Evolutionary conservation across 2,113 vertebrate species (phyloP).

Genomic region (Dunckerocampus dactyliophorus): DNA sequence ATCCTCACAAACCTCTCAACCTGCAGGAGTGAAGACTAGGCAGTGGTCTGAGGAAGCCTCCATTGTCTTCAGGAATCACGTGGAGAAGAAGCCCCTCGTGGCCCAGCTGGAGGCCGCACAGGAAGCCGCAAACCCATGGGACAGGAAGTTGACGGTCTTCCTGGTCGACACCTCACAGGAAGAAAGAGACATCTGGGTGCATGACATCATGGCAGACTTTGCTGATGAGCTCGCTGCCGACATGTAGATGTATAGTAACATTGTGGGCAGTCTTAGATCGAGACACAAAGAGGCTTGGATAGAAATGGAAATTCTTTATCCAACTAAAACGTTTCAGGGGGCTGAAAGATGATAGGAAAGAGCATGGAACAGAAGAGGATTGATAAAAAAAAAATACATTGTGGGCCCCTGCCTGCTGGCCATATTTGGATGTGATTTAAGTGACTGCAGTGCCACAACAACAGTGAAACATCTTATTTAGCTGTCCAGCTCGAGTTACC

Average conservation of each 20-base stretch:
- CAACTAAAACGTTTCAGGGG: conserved; percentile 13
- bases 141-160: conserved; percentile 84
- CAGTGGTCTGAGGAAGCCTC: conserved; percentile 96
- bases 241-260: conserved; percentile 26
- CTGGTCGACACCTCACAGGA: conserved; percentile 91
- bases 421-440: conserved; percentile 25
- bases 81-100: conserved; percentile 94
- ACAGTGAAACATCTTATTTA: conserved; percentile 6
- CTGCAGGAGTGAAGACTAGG: conserved; percentile 80
- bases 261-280: background rate
- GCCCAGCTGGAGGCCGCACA: conserved; percentile 83
- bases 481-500: background rate
- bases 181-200: conserved; percentile 91
- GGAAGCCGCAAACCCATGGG: conserved; percentile 82
- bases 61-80: conserved; percentile 93
- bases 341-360: conserved; percentile 2
- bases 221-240: conserved; percentile 69
- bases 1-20: conserved; percentile 6
- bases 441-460: conserved; percentile 32
- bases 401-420: background rate
- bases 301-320: background rate
- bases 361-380: conserved; percentile 1
- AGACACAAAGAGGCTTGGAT: too few species aligned
- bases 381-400: conserved; percentile 9
- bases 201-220: conserved; percentile 92